phyloP scores from a whole-genome alignment of 2,888 invertebrate species.

The Steinernema carpocapsae region DNA sequence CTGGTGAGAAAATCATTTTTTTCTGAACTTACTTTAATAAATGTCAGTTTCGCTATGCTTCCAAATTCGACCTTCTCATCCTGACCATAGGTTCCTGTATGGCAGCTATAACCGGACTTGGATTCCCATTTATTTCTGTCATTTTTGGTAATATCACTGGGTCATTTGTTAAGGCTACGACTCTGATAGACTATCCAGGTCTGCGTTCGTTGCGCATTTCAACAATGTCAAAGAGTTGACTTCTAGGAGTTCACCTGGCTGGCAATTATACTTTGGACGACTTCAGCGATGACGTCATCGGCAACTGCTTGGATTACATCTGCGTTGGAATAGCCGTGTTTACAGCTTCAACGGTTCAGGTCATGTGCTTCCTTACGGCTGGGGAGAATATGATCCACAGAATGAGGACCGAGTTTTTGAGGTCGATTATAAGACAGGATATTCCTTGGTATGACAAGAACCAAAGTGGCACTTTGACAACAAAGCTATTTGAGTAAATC shows the following conservation, averaged over 20 bases:
- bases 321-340: conserved; percentile 55
- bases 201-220: not conserved
- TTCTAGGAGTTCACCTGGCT: no score
- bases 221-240: not conserved
- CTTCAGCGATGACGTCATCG: conserved; percentile 49
- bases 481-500: conserved; percentile 71
- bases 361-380: conserved; percentile 68
- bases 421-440: conserved; percentile 69
- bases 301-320: conserved; percentile 54
- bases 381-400: conserved; percentile 71
- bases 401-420: conserved; percentile 70
- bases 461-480: conserved; percentile 71
- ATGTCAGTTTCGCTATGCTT: conserved; percentile 41
- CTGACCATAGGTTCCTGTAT: conserved; percentile 10
- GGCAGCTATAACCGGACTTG: conserved; percentile 37
- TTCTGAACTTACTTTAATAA: not conserved
- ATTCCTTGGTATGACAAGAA: conserved; percentile 70
- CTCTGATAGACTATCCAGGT: conserved; percentile 39
- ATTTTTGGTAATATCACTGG: conserved; percentile 47
- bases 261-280: conserved; percentile 36
- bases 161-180: conserved; percentile 44
- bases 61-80: conserved; percentile 30
- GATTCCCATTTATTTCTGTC: conserved; percentile 41
- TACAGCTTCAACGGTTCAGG: conserved; percentile 53
- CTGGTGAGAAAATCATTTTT: not conserved